Evolutionary conservation across 2,113 vertebrate species (phyloP), one percentile per base, ranked within the genome.

Genomic region (Sterrhoptilus dennistouni): DNA sequence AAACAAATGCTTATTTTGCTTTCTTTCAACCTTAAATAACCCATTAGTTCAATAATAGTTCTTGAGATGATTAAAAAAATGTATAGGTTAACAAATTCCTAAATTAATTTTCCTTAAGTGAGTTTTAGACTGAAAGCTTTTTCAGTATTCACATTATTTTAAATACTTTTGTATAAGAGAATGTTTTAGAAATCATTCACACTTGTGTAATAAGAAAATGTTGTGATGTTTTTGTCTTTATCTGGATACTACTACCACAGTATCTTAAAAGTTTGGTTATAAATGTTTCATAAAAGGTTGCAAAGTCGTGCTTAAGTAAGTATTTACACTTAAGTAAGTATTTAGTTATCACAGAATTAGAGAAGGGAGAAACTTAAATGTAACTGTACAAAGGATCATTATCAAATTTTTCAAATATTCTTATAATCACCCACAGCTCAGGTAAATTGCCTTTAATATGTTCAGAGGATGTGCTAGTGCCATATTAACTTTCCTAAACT

Each of bases 1-100:
- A 90, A 91, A 2, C 7, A 89, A 90, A 68, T 59, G 63, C 20
- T 66, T 81, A 28, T 82, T 94, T 93, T 82, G 9, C 61, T 89
- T 85, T 83, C 61, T 91, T 92, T 93, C 54, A 83, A 65, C 36
- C 23, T 88, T 59, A 94, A 91, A 84, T 89, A 88, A 80, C 50
- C 29, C 38, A 74, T 69, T 89, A 74, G 27, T 69, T 76, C 65
- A 90, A 21, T 11, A 49, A 17, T 19, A 57, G 14, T 47, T 14
- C 29, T 83, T 57, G 23, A 87, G 42, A 79, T 47, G 4, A 54
- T 83, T 79, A 38, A 36, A 79, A 93, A 68, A 42, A 20, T 35
- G 57, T 87, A 38, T 61, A 38, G 49, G 16, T 57, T 93, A 69
- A 9, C 9, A 89, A 95, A 91, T 89, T 76, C 36, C 14, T 69